Evolutionary conservation across 1,140 invertebrate genomes (phyloP).

Genomic region (Sitophilus oryzae): DNA sequence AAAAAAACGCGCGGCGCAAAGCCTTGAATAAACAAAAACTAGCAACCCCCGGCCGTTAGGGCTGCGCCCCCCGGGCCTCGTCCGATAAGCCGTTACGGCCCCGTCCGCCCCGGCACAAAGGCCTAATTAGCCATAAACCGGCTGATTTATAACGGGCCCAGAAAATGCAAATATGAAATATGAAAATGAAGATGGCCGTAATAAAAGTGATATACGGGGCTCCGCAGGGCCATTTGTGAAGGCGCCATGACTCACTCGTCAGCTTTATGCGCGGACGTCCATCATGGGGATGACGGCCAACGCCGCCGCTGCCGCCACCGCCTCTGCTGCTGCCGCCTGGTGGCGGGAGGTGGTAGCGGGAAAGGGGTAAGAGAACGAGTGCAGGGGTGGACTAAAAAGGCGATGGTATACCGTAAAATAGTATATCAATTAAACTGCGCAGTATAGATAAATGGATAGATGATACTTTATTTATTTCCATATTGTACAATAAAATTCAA

Average conservation of each 20-base stretch:
- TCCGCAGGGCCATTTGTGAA: conserved; percentile 68
- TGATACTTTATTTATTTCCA: no score
- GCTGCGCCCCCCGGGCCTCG: conserved; percentile 23
- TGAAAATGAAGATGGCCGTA: conserved; percentile 74
- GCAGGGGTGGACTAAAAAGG: no score
- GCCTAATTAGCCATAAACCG: conserved; percentile 65
- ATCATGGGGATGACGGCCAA: conserved; percentile 57
- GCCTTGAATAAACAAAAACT: conserved; percentile 13
- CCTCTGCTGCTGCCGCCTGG: no score
- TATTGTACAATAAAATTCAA: no score
- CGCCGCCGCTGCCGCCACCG: conserved; percentile 8
- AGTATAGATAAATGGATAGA: no score
- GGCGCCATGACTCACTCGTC: conserved; percentile 56
- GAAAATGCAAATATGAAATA: conserved; percentile 73
- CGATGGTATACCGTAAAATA: no score
- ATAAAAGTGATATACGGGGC: conserved; percentile 73
- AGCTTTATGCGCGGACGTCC: conserved; percentile 59
- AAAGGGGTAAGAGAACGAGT: no score
- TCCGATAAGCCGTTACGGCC: conserved; percentile 45
- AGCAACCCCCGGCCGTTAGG: conserved; percentile 12
- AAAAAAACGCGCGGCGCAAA: neutral
- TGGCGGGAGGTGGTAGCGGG: no score
- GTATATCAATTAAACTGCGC: no score
- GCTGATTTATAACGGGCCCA: conserved; percentile 58
- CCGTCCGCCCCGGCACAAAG: conserved; percentile 49